A percentile compares a stretch with the other conserved stretches of the same genome.
Conservation (phyloP, 2,888 invertebrate species). For the Eupithecia tripunctaria region DNA sequence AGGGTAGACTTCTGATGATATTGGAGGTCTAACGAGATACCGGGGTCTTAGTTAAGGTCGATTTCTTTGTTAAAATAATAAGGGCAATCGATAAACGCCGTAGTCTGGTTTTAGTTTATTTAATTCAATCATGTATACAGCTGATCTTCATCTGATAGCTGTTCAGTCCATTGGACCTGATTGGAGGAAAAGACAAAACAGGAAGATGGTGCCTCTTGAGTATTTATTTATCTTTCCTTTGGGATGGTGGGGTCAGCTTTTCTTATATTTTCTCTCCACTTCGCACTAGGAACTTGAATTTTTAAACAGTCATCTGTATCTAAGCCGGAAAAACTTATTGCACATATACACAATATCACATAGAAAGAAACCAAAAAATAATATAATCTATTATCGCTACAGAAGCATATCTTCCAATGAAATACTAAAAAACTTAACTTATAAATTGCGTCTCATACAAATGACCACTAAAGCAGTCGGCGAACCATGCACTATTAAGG, state of each 20-base stretch:
- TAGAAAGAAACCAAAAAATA: not conserved
- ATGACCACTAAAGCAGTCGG: not conserved
- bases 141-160: no score
- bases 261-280: not conserved
- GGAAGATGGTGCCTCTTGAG: no score
- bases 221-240: not conserved
- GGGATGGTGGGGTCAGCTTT: not conserved
- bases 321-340: no score
- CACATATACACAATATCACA: not conserved
- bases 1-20: no score
- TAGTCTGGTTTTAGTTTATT: no score
- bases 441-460: not conserved
- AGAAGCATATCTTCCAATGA: not conserved
- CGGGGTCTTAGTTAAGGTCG: no score
- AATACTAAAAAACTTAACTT: not conserved
- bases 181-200: not conserved
- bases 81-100: no score
- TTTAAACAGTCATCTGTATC: not conserved
- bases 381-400: not conserved
- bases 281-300: not conserved
- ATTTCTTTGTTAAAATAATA: no score
- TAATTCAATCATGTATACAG: no score
- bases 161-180: no score
- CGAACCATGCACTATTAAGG: not conserved
- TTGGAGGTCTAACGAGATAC: no score